phyloP scores from a whole-genome alignment of 2,113 vertebrate species.

The Coreoperca whiteheadi region DNA sequence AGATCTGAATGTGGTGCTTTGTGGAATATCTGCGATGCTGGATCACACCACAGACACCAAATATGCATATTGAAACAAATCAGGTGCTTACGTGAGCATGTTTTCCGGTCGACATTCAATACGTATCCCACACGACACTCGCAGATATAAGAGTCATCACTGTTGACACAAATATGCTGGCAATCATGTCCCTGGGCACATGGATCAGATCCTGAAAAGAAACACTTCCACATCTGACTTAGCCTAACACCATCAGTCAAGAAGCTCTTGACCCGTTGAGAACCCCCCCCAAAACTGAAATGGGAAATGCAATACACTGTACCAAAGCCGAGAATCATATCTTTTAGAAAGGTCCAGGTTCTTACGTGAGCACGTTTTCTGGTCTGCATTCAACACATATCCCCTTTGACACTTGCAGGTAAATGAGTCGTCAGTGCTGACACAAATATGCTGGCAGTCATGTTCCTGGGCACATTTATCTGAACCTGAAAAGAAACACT shows the following conservation, averaged over 20 bases:
- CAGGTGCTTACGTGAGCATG: slow-evolving; percentile 72
- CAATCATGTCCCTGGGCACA: slow-evolving; percentile 78
- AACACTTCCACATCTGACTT: slow-evolving; percentile 29
- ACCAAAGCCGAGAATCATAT: not conserved
- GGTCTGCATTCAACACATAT: slow-evolving; percentile 80
- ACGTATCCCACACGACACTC: slow-evolving; percentile 78
- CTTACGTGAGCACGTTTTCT: slow-evolving; percentile 65
- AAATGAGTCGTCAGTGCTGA: slow-evolving; percentile 50
- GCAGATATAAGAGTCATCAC: slow-evolving; percentile 65
- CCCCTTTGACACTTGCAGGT: slow-evolving; percentile 78
- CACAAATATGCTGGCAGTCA: slow-evolving; percentile 82
- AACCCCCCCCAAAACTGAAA: not conserved
- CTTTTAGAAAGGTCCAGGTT: not conserved
- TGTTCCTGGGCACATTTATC: slow-evolving; percentile 72
- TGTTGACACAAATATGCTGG: slow-evolving; percentile 81
- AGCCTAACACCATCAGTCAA: not conserved
- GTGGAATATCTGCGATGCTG: not conserved
- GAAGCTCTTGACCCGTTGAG: not conserved
- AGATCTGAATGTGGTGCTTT: not conserved
- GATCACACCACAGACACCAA: not conserved
- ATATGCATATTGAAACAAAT: slow-evolving; percentile 1
- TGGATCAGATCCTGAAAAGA: slow-evolving; percentile 69
- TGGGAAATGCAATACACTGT: not conserved
- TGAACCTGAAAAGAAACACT: slow-evolving; percentile 58
- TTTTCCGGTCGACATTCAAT: slow-evolving; percentile 80